Evolutionary conservation across 2,113 vertebrate species (phyloP).

Genomic region (Aegypius monachus): DNA sequence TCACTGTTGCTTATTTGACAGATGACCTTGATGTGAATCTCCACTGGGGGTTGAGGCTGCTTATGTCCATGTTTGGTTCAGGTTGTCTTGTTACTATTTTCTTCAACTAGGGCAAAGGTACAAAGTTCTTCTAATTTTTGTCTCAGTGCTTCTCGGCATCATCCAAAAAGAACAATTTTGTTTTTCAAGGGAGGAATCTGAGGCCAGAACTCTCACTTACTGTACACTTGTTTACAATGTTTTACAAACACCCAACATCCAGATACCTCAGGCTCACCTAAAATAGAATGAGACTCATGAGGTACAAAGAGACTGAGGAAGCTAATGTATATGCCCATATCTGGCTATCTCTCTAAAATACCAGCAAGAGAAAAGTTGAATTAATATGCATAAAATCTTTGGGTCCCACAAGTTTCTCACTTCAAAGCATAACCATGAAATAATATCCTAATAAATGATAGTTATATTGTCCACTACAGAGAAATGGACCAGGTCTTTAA

Average conservation of each 20-base stretch:
- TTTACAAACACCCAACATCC: neutral
- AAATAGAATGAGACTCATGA: neutral
- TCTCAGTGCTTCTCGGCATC: neutral
- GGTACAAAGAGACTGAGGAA: neutral
- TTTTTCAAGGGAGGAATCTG: slow-evolving; percentile 13
- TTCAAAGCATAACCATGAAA: slow-evolving; percentile 3
- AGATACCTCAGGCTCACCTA: neutral
- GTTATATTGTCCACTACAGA: neutral
- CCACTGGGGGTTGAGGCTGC: slow-evolving; percentile 27
- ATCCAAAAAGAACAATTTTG: slow-evolving; percentile 17
- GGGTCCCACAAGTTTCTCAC: neutral
- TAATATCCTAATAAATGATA: neutral
- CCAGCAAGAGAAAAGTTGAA: neutral
- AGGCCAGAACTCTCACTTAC: slow-evolving; percentile 10
- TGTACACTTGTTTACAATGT: neutral
- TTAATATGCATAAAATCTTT: neutral
- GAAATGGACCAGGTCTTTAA: neutral
- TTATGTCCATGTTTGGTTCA: slow-evolving; percentile 49
- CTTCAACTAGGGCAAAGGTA: slow-evolving; percentile 40
- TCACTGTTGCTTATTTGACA: slow-evolving; percentile 37
- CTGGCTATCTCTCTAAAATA: neutral
- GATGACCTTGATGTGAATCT: slow-evolving; percentile 42
- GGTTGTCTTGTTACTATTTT: slow-evolving; percentile 56
- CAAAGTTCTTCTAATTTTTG: slow-evolving; percentile 40
- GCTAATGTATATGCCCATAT: neutral